These are phyloP conservation scores for Danio jaintianensis DNA, from an alignment of 2,797 vertebrate genomes.

Conservation along the genomic window DNA sequence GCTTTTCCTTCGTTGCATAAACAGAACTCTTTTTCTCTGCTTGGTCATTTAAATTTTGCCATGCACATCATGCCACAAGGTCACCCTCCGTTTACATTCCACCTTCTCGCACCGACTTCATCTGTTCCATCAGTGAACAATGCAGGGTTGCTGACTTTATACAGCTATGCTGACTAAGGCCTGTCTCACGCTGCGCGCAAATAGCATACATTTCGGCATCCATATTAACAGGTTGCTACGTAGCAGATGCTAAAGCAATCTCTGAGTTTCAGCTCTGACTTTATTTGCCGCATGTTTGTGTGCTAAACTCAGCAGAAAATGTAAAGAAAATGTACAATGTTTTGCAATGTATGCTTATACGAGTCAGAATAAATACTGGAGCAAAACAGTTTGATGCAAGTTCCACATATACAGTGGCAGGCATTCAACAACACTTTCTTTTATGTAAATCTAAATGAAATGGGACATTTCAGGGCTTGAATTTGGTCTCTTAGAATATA, in stretches of 20 bases:
- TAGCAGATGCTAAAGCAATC: not conserved
- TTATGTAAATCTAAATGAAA: not conserved
- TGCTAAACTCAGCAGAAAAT: not conserved
- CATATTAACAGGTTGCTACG: not conserved
- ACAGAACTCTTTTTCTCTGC: not conserved
- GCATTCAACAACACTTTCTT: not conserved
- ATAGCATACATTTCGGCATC: not conserved
- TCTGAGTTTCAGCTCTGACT: not conserved
- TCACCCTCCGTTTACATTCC: not conserved
- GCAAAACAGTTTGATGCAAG: not conserved
- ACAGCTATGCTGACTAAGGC: not conserved
- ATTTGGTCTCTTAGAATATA: too few relatives aligned
- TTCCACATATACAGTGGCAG: not conserved
- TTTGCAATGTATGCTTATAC: constrained; percentile 2
- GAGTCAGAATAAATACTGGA: constrained; percentile 1
- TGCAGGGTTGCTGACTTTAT: not conserved
- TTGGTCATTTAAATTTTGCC: not conserved
- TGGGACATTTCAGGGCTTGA: too few relatives aligned
- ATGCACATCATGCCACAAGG: not conserved
- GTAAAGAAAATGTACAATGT: not conserved
- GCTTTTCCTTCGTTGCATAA: not conserved
- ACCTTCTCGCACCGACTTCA: not conserved
- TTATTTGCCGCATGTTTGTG: not conserved
- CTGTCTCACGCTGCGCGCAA: not conserved
- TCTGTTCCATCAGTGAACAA: constrained; percentile 2